phyloP scores from a whole-genome alignment of 2,797 vertebrate genomes.

The Lacerta viridis region DNA sequence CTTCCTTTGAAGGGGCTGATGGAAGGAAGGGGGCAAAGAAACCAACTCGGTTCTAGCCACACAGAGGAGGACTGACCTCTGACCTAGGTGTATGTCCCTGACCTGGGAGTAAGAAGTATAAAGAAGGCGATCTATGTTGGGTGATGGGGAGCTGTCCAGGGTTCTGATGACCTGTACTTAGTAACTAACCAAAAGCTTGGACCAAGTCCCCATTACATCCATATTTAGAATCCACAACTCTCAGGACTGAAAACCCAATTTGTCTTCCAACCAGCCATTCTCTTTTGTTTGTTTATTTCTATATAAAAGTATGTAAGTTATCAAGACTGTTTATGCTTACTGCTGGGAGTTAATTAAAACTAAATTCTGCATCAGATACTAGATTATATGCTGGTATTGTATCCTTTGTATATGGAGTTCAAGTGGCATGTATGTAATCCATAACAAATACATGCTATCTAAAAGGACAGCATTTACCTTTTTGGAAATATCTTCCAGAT shows the following conservation, averaged over 20 bases:
- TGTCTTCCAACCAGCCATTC: neutral
- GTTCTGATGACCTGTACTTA: neutral
- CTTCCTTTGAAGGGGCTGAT: neutral
- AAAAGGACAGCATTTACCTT: neutral
- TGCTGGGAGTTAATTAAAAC: neutral
- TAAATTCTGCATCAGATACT: neutral
- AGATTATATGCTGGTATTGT: neutral
- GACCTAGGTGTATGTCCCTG: no score
- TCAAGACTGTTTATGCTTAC: no score
- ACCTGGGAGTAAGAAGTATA: neutral
- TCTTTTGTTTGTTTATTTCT: neutral
- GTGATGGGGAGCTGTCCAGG: neutral
- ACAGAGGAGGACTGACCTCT: neutral
- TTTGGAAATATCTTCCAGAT: fast-evolving
- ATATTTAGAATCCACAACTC: neutral
- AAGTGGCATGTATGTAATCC: neutral
- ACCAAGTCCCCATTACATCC: neutral
- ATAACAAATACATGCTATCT: neutral
- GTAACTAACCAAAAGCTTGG: neutral
- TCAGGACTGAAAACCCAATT: neutral
- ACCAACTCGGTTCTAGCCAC: neutral
- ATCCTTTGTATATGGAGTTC: neutral
- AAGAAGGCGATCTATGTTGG: neutral
- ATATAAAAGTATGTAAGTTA: no score
- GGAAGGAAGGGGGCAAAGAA: neutral